phyloP scores from a whole-genome alignment of 2,113 vertebrate species.

The Odocoileus virginianus region DNA sequence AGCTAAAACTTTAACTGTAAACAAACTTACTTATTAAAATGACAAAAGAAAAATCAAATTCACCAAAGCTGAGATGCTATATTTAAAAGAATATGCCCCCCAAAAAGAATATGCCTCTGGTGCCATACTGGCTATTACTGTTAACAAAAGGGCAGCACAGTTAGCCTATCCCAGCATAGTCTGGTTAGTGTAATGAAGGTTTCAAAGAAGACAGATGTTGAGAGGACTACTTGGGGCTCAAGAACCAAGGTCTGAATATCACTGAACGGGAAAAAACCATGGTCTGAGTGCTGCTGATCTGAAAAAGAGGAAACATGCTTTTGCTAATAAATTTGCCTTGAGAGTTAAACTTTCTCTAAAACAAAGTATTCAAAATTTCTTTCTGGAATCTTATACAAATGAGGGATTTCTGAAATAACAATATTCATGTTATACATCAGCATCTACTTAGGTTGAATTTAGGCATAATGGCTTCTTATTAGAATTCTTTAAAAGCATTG shows the following conservation, averaged over 20 bases:
- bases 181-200: not conserved
- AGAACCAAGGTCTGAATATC: not conserved
- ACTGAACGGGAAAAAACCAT: not conserved
- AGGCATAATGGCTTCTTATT: not conserved
- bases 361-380: not conserved
- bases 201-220: not conserved
- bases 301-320: not conserved
- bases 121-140: not conserved
- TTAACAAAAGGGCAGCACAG: not conserved
- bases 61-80: not conserved
- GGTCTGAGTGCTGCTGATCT: not conserved
- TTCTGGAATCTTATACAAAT: not conserved
- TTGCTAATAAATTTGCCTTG: not conserved
- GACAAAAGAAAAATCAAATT: not conserved
- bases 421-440: not conserved
- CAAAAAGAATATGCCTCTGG: not conserved
- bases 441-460: not conserved
- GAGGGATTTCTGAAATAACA: not conserved
- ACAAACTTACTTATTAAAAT: not conserved
- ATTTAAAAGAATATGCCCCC: not conserved
- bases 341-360: conserved; percentile 5
- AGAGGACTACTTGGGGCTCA: not conserved
- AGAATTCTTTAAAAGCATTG: not conserved
- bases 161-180: not conserved
- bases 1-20: conserved; percentile 1